These are phyloP conservation scores for Chirona hameri DNA, from an alignment of 2,888 invertebrate genomes.

Conservation along the genomic window DNA sequence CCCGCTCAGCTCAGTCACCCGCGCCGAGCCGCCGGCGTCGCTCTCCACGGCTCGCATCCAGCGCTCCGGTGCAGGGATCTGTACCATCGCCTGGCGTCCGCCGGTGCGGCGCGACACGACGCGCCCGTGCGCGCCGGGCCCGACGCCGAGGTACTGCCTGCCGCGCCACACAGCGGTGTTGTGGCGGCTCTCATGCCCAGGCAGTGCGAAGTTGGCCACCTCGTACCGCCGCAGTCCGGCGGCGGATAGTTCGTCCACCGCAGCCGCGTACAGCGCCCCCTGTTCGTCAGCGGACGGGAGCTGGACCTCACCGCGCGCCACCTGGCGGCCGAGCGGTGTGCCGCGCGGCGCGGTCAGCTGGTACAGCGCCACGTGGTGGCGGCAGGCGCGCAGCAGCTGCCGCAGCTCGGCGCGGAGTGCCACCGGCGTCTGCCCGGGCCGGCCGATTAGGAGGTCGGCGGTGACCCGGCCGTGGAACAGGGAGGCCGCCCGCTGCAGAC, in stretches of 20 bases:
- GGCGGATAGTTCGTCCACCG: neutral
- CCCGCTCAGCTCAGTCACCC: slow-evolving; percentile 12
- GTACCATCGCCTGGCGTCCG: neutral
- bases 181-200: slow-evolving; percentile 36
- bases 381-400: slow-evolving; percentile 39
- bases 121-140: slow-evolving; percentile 41
- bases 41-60: slow-evolving; percentile 1
- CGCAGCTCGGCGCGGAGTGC: slow-evolving; percentile 44
- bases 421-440: slow-evolving; percentile 44
- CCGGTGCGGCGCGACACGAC: slow-evolving; percentile 22
- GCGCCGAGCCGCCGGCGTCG: slow-evolving; percentile 29
- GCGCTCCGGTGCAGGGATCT: slow-evolving; percentile 3
- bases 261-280: neutral
- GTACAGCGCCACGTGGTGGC: slow-evolving; percentile 39
- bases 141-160: slow-evolving; percentile 40
- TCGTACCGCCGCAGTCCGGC: slow-evolving; percentile 38
- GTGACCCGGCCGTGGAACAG: slow-evolving; percentile 44
- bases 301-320: neutral
- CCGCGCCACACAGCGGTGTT: slow-evolving; percentile 40
- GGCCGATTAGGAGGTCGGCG: slow-evolving; percentile 47
- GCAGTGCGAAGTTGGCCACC: slow-evolving; percentile 40
- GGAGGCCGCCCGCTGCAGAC: slow-evolving; percentile 42
- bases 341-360: slow-evolving; percentile 40
- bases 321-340: slow-evolving; percentile 34
- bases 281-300: neutral